Evolutionary conservation across 2,113 vertebrate species (phyloP), one percentile per base, ranked within the genome.

Genomic region (Perca fluviatilis): DNA sequence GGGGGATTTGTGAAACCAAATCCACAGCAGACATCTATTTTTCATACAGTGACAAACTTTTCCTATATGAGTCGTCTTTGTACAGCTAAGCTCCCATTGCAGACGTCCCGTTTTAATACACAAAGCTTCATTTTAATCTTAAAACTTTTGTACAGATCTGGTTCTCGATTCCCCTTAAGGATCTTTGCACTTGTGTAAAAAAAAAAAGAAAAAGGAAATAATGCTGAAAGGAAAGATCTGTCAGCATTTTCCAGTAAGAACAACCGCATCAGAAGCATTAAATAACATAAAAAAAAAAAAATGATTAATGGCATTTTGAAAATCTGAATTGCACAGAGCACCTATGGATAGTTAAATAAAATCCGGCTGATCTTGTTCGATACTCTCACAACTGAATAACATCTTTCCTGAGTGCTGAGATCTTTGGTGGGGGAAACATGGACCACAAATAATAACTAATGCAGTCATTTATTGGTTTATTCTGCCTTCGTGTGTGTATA

Each of bases 11-110:
- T 56, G 53, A 62, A 81, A 81, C 66, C 82, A 87, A 82, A 83
- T 92, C 86, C 89, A 18, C 70, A 84, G 82, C 78, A 88, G 65
- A 86, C 84, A 82, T 88, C 80, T 92, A 88, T 91, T 91, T 93
- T 93, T 90, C 92, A 90, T 90, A 90, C 78, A 60, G 62, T 73
- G 61, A 47, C 57, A 49, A 63, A 79, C 69, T 82, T 85, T 86
- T 89, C 80, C 77, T 83, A 86, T 74, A 63, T 63, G 62, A 68
- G 73, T 86, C 69, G 14, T 87, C 75, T 88, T 84, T 88, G 78
- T 90, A 87, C 69, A 76, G 73, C 78, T 77, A 18, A 33, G 67
- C 88, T 84, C 84, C 80, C 64, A 5, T 75, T 33, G 46, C 79
- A 83, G 56, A 68, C 30, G 25, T 80, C 74, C 64, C 84, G 47